phyloP scores from a whole-genome alignment of 1,140 invertebrate genomes.

The Triops cancriformis region DNA sequence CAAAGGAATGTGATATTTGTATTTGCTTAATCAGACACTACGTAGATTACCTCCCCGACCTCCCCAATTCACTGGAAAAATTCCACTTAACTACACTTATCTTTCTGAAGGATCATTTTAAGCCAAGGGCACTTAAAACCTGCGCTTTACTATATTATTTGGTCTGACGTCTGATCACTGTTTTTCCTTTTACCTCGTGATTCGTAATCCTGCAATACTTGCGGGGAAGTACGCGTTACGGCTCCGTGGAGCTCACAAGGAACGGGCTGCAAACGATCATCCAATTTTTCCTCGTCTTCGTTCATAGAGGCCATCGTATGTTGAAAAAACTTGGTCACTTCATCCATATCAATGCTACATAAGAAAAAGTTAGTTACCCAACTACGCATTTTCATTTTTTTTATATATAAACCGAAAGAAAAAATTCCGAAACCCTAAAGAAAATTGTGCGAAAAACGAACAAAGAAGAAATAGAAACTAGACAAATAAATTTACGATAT shows the following conservation, averaged over 20 bases:
- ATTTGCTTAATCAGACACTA: too few species aligned
- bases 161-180: not conserved
- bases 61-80: too few species aligned
- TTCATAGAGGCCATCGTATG: conserved; percentile 51
- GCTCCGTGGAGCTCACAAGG: conserved; percentile 65
- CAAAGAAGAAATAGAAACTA: too few species aligned
- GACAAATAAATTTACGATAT: not conserved
- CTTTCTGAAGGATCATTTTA: not conserved
- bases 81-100: too few species aligned
- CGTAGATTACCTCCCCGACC: too few species aligned
- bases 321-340: conserved; percentile 57
- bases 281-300: conserved; percentile 50
- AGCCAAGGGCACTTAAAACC: not conserved
- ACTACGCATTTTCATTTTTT: too few species aligned
- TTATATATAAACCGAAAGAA: too few species aligned
- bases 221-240: conserved; percentile 45
- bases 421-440: too few species aligned
- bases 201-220: conserved; percentile 57
- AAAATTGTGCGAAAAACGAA: too few species aligned
- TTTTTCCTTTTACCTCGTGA: conserved; percentile 44
- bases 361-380: not conserved
- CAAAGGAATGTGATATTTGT: too few species aligned
- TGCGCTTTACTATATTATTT: not conserved
- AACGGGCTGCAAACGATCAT: conserved; percentile 74
- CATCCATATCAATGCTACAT: conserved; percentile 51